These are phyloP conservation scores for Eupelmus urozonus DNA, from an alignment of 2,888 invertebrate genomes.

Conservation along the genomic window DNA sequence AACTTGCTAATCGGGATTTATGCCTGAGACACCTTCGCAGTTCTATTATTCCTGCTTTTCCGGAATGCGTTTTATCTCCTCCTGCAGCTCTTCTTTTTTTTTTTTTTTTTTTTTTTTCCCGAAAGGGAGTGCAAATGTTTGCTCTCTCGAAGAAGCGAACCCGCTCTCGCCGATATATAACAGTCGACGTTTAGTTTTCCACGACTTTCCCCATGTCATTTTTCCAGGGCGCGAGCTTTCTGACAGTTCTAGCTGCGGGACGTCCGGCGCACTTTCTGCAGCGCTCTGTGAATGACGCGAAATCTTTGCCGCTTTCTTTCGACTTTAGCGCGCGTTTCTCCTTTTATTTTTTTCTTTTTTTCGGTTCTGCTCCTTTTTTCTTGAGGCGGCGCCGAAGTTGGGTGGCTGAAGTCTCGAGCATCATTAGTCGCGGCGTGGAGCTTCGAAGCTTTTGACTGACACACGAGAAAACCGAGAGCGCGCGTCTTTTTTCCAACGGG, in stretches of 20 bases:
- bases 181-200: conserved; percentile 10
- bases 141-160: conserved; percentile 19
- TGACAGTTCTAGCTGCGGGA: conserved; percentile 35
- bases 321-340: neutral
- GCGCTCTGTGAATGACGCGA: conserved; percentile 49
- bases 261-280: conserved; percentile 51
- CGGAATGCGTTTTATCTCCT: conserved; percentile 29
- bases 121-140: conserved; percentile 44
- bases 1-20: conserved; percentile 53
- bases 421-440: conserved; percentile 19
- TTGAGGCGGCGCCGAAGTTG: too few relatives aligned
- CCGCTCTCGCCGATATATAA: neutral
- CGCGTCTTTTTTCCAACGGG: neutral
- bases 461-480: neutral
- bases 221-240: conserved; percentile 23
- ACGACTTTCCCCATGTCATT: conserved; percentile 26
- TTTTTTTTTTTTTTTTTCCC: neutral
- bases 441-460: conserved; percentile 30
- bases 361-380: neutral
- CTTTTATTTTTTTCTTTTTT: neutral
- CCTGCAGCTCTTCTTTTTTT: neutral
- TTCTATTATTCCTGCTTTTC: conserved; percentile 1
- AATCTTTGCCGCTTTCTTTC: conserved; percentile 50
- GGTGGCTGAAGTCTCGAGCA: conserved; percentile 6
- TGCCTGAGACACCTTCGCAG: neutral